Evolutionary conservation across 2,113 vertebrate genomes (phyloP).

Genomic region (Dunckerocampus dactyliophorus): DNA sequence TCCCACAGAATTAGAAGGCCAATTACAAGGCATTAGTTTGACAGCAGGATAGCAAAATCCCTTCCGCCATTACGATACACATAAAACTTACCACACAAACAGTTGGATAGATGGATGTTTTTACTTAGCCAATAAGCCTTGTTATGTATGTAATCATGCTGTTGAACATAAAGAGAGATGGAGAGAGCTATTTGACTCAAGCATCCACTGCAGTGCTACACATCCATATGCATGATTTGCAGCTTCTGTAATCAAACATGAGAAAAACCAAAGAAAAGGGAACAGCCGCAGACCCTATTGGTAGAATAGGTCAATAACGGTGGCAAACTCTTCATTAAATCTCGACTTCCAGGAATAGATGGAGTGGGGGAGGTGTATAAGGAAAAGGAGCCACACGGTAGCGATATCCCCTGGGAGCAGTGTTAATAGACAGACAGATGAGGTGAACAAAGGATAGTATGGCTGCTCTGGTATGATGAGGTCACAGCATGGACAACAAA

Average conservation of each 20-base stretch:
- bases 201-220: too few relatives aligned
- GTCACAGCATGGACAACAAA: slow-evolving; percentile 54
- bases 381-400: slow-evolving; percentile 21
- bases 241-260: slow-evolving; percentile 7
- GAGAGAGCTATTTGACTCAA: too few relatives aligned
- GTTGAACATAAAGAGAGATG: background rate
- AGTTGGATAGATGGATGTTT: slow-evolving; percentile 10
- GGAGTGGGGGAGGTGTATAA: slow-evolving; percentile 20
- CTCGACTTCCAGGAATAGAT: slow-evolving; percentile 59
- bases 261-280: background rate
- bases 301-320: slow-evolving; percentile 45
- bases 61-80: slow-evolving; percentile 24
- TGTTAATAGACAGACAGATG: slow-evolving; percentile 55
- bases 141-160: slow-evolving; percentile 23
- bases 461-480: slow-evolving; percentile 53
- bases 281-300: slow-evolving; percentile 12
- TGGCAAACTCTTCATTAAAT: slow-evolving; percentile 69
- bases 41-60: slow-evolving; percentile 35
- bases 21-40: slow-evolving; percentile 60
- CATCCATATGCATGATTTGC: background rate
- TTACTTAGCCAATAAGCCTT: slow-evolving; percentile 25
- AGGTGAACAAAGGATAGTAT: slow-evolving; percentile 49
- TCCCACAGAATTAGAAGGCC: slow-evolving; percentile 47
- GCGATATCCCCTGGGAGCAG: slow-evolving; percentile 46
- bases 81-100: slow-evolving; percentile 18